phyloP scores from a whole-genome alignment of 2,797 vertebrate species.

The Hypotaenidia okinawae region DNA sequence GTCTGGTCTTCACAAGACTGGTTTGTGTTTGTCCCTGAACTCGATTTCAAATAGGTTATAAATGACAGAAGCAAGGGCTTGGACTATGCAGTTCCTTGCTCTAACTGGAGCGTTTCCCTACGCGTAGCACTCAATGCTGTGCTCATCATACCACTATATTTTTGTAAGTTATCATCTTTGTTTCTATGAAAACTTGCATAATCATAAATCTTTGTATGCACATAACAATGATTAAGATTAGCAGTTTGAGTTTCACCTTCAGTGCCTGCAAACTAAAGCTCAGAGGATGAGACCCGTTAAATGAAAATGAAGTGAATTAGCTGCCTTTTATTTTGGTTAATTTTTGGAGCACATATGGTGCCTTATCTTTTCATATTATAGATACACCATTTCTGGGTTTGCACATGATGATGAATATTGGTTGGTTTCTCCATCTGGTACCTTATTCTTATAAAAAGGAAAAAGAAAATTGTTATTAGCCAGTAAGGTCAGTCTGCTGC shows the following conservation, averaged over 20 bases:
- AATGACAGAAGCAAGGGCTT: not conserved
- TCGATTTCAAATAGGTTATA: not conserved
- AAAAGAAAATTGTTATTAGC: not conserved
- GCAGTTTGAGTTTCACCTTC: conserved; percentile 31
- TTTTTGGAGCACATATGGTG: not conserved
- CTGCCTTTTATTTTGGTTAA: conserved; percentile 23
- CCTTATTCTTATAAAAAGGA: not conserved
- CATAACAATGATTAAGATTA: not conserved
- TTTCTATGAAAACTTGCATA: not conserved
- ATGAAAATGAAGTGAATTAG: conserved; percentile 25
- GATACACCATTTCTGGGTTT: not conserved
- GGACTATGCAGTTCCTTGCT: not conserved
- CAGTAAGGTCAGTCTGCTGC: not conserved
- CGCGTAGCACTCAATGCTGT: not conserved
- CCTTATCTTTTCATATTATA: conserved; percentile 6
- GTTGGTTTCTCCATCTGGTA: not conserved
- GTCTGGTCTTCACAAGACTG: not conserved
- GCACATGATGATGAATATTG: conserved; percentile 17
- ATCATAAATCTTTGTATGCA: not conserved
- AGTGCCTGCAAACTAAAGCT: not conserved
- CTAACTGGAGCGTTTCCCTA: not conserved
- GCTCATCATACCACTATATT: not conserved
- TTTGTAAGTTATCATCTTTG: not conserved
- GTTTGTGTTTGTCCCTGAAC: not conserved
- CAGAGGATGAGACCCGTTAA: not conserved